Conservation (phyloP, 2,113 vertebrate species). For the Phylloscopus whistleri region DNA sequence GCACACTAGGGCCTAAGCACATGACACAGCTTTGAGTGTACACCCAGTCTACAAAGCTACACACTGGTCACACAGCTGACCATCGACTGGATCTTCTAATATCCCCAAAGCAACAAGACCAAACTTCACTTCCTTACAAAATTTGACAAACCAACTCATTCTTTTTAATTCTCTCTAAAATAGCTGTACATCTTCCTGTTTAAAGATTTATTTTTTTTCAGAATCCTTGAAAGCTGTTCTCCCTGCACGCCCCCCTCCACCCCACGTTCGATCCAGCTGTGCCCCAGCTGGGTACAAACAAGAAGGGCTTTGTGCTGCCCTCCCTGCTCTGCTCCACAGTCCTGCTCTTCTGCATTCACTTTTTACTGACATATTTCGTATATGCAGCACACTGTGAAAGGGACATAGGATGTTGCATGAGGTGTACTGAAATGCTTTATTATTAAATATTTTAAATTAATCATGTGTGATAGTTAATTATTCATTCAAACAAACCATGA, state of each 20-base stretch:
- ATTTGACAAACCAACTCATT: neutral
- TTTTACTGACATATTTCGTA: neutral
- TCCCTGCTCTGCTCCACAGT: neutral
- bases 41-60: neutral
- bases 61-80: neutral
- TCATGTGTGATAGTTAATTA: slow-evolving; percentile 59
- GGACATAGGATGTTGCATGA: neutral
- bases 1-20: neutral
- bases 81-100: neutral
- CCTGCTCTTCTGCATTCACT: neutral
- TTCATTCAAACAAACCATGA: slow-evolving; percentile 63
- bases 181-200: neutral
- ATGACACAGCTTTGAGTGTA: neutral
- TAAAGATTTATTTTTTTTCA: neutral
- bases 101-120: neutral
- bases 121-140: neutral
- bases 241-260: neutral
- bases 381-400: neutral
- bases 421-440: slow-evolving; percentile 36
- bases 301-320: neutral
- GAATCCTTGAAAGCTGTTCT: neutral
- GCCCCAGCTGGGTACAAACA: neutral
- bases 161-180: neutral
- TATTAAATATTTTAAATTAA: slow-evolving; percentile 67
- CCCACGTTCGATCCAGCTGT: neutral